These are phyloP conservation scores for Sebastes matsubarae DNA, from an alignment of 2,797 vertebrate genomes.

Conservation along the genomic window DNA sequence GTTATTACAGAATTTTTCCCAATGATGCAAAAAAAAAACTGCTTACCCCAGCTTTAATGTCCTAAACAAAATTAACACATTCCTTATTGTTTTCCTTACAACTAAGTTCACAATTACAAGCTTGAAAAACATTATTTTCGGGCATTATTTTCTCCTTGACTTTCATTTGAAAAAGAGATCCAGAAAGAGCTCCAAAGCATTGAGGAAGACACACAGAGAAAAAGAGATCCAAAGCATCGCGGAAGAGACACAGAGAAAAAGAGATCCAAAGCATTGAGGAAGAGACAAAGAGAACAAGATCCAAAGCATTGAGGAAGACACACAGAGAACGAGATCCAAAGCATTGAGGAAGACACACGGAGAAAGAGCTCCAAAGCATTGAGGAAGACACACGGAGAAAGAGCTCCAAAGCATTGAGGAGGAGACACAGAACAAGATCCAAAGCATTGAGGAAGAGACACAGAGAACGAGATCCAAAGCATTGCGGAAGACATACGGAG, in stretches of 20 bases:
- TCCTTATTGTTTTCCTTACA: neutral
- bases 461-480: rapidly evolving
- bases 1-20: neutral
- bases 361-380: neutral
- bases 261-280: neutral
- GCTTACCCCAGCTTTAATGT: neutral
- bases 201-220: too few relatives aligned
- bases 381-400: neutral
- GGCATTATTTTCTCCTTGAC: neutral
- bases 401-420: neutral
- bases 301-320: neutral
- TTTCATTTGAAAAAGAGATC: neutral
- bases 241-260: neutral
- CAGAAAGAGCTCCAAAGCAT: neutral
- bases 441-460: neutral
- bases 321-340: neutral
- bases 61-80: neutral
- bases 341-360: too few relatives aligned
- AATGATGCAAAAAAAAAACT: neutral
- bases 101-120: neutral
- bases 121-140: neutral
- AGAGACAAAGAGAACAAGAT: neutral
- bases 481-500: neutral
- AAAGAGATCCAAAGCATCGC: neutral
- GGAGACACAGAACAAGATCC: rapidly evolving